A percentile compares a stretch with the other conserved stretches of the same genome.
phyloP scores from a whole-genome alignment of 2,888 invertebrate species.

The Chironomus tentans region DNA sequence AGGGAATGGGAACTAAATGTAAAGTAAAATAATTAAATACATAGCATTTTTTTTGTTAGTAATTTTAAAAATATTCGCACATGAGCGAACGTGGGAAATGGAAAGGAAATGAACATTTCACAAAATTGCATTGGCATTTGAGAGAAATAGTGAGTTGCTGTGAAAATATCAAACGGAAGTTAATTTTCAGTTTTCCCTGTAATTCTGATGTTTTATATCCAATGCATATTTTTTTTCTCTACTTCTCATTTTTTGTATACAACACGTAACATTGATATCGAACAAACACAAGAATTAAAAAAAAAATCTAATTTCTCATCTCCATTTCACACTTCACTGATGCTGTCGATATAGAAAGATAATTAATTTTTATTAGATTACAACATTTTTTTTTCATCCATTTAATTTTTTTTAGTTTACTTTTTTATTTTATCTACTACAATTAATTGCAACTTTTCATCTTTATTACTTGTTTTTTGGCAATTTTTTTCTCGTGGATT shows the following conservation, averaged over 20 bases:
- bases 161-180: slow-evolving; percentile 10
- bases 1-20: too few relatives aligned
- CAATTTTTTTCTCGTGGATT: too few relatives aligned
- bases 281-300: background rate
- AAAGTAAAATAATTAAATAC: too few relatives aligned
- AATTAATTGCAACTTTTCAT: slow-evolving; percentile 19
- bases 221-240: too few relatives aligned
- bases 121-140: too few relatives aligned
- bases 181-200: slow-evolving; percentile 14
- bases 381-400: background rate
- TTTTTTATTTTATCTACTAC: slow-evolving; percentile 14
- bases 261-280: background rate
- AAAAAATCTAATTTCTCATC: too few relatives aligned
- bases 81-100: too few relatives aligned
- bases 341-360: background rate
- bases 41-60: too few relatives aligned
- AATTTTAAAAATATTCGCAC: too few relatives aligned
- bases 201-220: background rate
- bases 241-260: background rate
- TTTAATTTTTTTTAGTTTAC: background rate
- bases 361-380: background rate
- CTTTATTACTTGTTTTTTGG: background rate
- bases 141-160: background rate
- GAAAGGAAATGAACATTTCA: too few relatives aligned
- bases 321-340: background rate